phyloP scores from a whole-genome alignment of 2,888 invertebrate species.

The Drosophila demipolita region DNA sequence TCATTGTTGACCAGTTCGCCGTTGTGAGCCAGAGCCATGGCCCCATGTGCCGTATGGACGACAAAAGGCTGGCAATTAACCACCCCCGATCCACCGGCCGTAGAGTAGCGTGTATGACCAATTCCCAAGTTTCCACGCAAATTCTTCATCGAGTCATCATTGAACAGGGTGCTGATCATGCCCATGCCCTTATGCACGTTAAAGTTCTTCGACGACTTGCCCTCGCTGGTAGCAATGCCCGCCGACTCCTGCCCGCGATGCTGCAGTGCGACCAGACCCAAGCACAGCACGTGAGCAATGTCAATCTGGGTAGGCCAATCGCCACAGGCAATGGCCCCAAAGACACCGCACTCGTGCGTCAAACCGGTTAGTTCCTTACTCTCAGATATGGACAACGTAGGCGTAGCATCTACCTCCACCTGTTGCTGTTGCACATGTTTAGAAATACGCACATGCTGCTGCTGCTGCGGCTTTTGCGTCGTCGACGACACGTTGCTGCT shows the following conservation, averaged over 20 bases:
- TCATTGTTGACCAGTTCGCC: slow-evolving; percentile 98
- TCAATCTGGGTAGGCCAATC: slow-evolving; percentile 97
- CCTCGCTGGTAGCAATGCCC: slow-evolving; percentile 97
- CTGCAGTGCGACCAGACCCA: slow-evolving; percentile 96
- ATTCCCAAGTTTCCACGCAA: slow-evolving; percentile 96
- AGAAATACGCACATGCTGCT: slow-evolving; percentile 60
- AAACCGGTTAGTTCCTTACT: slow-evolving; percentile 86
- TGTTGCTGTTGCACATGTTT: slow-evolving; percentile 56
- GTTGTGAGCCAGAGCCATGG: slow-evolving; percentile 98
- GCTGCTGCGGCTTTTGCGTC: slow-evolving; percentile 24
- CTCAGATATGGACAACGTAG: slow-evolving; percentile 60
- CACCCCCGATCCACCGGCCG: slow-evolving; percentile 96
- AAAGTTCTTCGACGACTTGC: slow-evolving; percentile 91
- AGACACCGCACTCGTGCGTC: slow-evolving; percentile 97
- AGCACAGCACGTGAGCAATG: slow-evolving; percentile 95
- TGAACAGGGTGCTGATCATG: slow-evolving; percentile 96
- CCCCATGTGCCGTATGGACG: slow-evolving; percentile 98
- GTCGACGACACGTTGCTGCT: slow-evolving; percentile 52
- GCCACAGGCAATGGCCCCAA: slow-evolving; percentile 96
- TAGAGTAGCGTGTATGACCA: slow-evolving; percentile 99
- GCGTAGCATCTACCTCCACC: slow-evolving; percentile 42
- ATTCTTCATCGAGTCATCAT: slow-evolving; percentile 94
- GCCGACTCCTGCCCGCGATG: slow-evolving; percentile 99
- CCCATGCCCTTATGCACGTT: slow-evolving; percentile 97
- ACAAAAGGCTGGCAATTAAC: slow-evolving; percentile 99